Conservation (phyloP, 64 coral and sea anemone genomes). For the Orbicella faveolata region DNA sequence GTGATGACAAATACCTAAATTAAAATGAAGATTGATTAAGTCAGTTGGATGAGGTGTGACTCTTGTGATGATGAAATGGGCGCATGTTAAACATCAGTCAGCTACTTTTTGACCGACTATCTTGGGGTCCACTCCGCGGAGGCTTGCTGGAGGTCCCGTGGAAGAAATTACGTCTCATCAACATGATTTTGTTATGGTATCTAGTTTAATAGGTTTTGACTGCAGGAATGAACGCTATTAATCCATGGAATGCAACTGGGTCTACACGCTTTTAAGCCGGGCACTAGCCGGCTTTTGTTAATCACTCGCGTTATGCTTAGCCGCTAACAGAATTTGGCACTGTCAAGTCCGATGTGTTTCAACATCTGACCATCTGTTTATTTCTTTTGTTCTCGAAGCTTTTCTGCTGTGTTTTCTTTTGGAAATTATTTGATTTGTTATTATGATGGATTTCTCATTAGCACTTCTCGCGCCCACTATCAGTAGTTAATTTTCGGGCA, state of each 20-base stretch:
- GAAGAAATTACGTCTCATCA: background rate
- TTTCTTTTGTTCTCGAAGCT: background rate
- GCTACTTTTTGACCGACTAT: background rate
- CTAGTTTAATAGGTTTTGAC: background rate
- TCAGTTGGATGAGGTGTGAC: background rate
- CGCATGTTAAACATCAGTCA: background rate
- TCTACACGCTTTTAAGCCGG: background rate
- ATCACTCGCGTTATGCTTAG: background rate
- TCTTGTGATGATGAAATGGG: background rate
- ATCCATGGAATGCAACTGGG: background rate
- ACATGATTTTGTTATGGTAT: background rate
- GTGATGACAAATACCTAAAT: background rate
- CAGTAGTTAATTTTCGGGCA: slow-evolving; percentile 7
- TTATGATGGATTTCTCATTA: background rate
- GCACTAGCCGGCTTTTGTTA: background rate
- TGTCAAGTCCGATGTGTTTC: background rate
- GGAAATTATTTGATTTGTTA: background rate
- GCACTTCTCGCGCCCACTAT: background rate
- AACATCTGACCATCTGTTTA: background rate
- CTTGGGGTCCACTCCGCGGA: slow-evolving; percentile 8
- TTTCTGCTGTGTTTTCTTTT: background rate
- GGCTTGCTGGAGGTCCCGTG: background rate
- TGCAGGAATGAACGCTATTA: background rate
- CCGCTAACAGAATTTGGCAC: background rate
- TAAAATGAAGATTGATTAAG: background rate